Evolutionary conservation across 2,888 invertebrate genomes (phyloP).

Genomic region (Margaritifera margaritifera): DNA sequence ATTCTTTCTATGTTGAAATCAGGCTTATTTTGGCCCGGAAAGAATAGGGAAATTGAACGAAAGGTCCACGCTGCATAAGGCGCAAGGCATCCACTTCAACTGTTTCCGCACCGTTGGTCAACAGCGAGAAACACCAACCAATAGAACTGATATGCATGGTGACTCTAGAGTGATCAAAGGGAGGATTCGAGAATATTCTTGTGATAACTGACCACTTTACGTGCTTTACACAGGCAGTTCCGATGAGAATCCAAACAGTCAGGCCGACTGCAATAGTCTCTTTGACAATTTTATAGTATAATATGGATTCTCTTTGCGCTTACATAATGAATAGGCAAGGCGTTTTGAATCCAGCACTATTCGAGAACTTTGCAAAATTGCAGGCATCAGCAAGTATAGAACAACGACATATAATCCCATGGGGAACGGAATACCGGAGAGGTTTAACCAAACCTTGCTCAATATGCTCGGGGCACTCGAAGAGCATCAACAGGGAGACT

Average conservation of each 20-base stretch:
- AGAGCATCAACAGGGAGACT: constrained; percentile 13
- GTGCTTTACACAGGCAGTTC: constrained; percentile 17
- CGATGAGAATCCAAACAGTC: constrained; percentile 18
- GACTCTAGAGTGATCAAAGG: constrained; percentile 20
- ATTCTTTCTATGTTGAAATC: constrained; percentile 6
- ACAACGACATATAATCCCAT: constrained; percentile 31
- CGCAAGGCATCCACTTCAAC: constrained; percentile 2
- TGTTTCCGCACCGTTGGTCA: constrained; percentile 3
- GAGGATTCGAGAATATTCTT: constrained; percentile 23
- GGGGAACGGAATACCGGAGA: constrained; percentile 29
- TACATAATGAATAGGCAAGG: constrained; percentile 25
- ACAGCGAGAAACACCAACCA: constrained; percentile 1
- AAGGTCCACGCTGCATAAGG: constrained; percentile 1
- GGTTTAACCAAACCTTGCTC: constrained; percentile 21
- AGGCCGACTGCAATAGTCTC: constrained; percentile 17
- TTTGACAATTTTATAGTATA: constrained; percentile 12
- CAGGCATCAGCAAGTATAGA: constrained; percentile 16
- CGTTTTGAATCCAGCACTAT: constrained; percentile 18
- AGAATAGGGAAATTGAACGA: neutral
- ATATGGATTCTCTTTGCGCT: constrained; percentile 18
- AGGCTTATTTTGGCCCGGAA: constrained; percentile 9
- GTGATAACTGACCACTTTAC: constrained; percentile 28
- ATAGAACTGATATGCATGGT: constrained; percentile 17
- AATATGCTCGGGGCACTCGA: constrained; percentile 19
- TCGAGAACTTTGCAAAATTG: constrained; percentile 9